Base-by-base conservation (phyloP, 2,797 vertebrate genomes). In the Antrozous pallidus region DNA sequence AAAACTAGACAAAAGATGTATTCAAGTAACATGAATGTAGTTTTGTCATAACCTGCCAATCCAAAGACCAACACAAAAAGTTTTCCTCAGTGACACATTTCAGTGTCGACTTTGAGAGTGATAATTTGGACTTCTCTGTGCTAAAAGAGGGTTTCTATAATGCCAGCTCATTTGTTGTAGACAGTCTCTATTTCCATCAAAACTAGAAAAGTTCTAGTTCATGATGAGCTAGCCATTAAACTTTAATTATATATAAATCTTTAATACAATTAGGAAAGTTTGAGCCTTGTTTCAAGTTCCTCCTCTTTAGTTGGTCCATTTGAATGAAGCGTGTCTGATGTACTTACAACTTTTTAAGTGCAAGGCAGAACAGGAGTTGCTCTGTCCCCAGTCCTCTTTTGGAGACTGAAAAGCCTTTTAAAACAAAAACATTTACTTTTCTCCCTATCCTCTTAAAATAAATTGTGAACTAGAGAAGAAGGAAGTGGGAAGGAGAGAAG, bases 1-100 rank as follows among this genome's bases (percentile, higher is more conserved):
- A 98, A 98, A 99, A 98, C 98, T 98, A 98, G 98, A 99, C 98
- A 99, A 99, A 99, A 99, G 98, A 99, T 98, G 98, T 99, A 98
- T 98, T 99, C 98, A 98, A 98, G 98, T 98, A 98, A 99, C 98
- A 98, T 97, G 98, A 98, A 98, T 98, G 97, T 94, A 97, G 96
- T 98, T 98, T 98, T 98, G 98, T 99, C 98, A 98, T 98, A 97
- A 98, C 98, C 98, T 99, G 99, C 99, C 99, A 99, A 98, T 99
- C 98, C 98, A 98, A 95, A 97, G 95, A 97, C 83, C 98, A 98
- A 98, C 96, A 97, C 97, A 98, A 98, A 98, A 98, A 97, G 97
- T 97, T 97, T 98, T 98, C 97, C 98, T 99, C 98, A 97, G 98
- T 98, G 98, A 98, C 98, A 98, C 98, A 98, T 98, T 98, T 98